Base-by-base conservation (phyloP, 2,113 vertebrate species). In the Varanus komodoensis region DNA sequence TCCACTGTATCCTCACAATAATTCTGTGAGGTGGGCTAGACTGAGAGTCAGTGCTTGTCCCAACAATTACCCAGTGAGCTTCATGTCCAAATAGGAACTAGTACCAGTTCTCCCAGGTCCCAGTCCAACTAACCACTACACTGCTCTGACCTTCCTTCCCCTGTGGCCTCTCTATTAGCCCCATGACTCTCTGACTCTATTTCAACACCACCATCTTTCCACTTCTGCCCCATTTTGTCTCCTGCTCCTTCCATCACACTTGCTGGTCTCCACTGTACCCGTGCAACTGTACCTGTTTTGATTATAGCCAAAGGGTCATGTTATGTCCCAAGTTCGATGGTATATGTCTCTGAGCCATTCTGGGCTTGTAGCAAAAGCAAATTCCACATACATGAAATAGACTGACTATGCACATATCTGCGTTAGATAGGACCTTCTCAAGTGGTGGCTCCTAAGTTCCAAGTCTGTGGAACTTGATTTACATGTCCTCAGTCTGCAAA, bases 311-410 rank as follows among this genome's bases (percentile, higher is more conserved):
- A 23, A 11, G 25, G 75, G 4, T 8, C 38, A 48, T 8, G 9
- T 48, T 48, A 78, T 78, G 21, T 4, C 44, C 23, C 12, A 14
- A 3, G 8, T 27, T 78, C 23, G 38, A 21, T 78, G 75, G 9
- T 12, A 48, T 48, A 78, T 50, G 8, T 78, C 25, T 50, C 21
- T 11, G 44, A 23, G 21, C 75, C 21, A 48, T 44, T n/a, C n/a
- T 11, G 73, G 32, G 12, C n/a, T 74, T 34, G n/a, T 29, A 34
- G 48, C 23, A 80, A 29, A 34, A 14, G 12, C 29, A 32, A 23
- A 15, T 2, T 25, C 1, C 3, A 0, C 29, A 14, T 25, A 9
- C 32, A n/a, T n/a, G 15, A 14, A 7, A 15, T 48, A 8, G 23
- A 69, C 32, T 38, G 21, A n/a, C 7, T 25, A 32, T 2, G 8